These are phyloP conservation scores for Mesembrinibis cayennensis DNA, from an alignment of 2,113 vertebrate species.

Conservation along the genomic window DNA sequence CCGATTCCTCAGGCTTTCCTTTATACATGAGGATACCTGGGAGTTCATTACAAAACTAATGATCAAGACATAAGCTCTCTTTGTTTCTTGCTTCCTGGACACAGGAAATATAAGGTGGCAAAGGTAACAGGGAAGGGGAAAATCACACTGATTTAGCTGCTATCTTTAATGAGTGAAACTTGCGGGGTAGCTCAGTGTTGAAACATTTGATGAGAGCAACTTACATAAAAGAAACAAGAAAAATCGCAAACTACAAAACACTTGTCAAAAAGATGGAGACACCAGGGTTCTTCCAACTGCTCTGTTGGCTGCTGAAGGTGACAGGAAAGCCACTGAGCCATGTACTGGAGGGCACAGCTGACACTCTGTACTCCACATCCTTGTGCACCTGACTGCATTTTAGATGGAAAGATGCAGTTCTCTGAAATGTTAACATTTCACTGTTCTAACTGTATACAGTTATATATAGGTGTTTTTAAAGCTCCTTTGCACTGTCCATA, in stretches of 20 bases:
- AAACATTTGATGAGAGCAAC: not conserved
- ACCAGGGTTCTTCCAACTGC: not conserved
- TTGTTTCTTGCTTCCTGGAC: not conserved
- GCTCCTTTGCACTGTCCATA: not conserved
- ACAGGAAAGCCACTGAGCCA: not conserved
- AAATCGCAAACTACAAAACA: not conserved
- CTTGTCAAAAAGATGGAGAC: not conserved
- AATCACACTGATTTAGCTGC: not conserved
- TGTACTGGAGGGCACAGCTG: not conserved
- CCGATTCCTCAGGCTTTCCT: not conserved
- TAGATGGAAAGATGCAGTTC: not conserved
- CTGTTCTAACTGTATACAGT: not conserved
- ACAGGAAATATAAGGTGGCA: not conserved
- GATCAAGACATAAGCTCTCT: not conserved
- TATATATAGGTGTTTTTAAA: not conserved
- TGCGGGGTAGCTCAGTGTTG: not conserved
- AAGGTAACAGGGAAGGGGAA: not conserved
- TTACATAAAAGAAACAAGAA: not conserved
- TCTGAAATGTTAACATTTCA: not conserved
- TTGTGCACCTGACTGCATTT: not conserved
- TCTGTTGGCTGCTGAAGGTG: not conserved
- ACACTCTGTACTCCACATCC: no score
- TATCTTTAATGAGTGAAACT: not conserved
- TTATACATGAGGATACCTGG: not conserved
- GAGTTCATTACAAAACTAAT: not conserved